Conservation (phyloP, 92 coral and sea anemone species). For the Scolanthus callimorphus region DNA sequence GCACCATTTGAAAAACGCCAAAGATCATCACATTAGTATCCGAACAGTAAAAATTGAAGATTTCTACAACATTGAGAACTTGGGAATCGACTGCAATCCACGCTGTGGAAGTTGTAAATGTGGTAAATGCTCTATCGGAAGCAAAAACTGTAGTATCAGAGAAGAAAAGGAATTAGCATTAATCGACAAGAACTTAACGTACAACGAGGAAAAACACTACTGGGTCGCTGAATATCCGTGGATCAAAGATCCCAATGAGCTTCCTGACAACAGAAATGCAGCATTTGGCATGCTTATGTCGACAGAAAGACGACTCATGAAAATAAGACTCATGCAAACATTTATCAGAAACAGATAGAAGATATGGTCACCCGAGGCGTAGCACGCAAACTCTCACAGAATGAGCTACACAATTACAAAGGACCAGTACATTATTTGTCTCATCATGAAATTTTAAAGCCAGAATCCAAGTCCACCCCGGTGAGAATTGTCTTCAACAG, state of each 20-base stretch:
- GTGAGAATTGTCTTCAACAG: slow-evolving; percentile 46
- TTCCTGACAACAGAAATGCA: slow-evolving; percentile 17
- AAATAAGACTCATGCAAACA: background rate
- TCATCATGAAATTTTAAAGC: slow-evolving; percentile 44
- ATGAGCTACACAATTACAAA: slow-evolving; percentile 11
- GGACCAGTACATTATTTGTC: slow-evolving; percentile 41
- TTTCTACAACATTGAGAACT: no score
- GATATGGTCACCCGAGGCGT: slow-evolving; percentile 37
- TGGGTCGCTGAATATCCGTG: slow-evolving; percentile 24
- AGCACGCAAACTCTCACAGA: slow-evolving; percentile 26
- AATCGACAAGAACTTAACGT: no score
- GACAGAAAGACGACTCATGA: slow-evolving; percentile 26
- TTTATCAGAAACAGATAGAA: slow-evolving; percentile 16
- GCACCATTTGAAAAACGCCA: no score
- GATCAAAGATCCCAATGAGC: no score
- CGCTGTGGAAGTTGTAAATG: no score
- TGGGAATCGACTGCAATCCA: no score
- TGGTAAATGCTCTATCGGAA: no score
- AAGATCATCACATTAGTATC: no score
- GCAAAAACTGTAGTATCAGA: no score
- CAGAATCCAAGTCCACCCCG: slow-evolving; percentile 44
- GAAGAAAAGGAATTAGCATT: no score
- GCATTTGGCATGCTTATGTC: slow-evolving; percentile 12
- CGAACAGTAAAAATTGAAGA: no score
- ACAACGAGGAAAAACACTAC: background rate